phyloP scores from a whole-genome alignment of 1,140 invertebrate species.

The Calliphora vicina region DNA sequence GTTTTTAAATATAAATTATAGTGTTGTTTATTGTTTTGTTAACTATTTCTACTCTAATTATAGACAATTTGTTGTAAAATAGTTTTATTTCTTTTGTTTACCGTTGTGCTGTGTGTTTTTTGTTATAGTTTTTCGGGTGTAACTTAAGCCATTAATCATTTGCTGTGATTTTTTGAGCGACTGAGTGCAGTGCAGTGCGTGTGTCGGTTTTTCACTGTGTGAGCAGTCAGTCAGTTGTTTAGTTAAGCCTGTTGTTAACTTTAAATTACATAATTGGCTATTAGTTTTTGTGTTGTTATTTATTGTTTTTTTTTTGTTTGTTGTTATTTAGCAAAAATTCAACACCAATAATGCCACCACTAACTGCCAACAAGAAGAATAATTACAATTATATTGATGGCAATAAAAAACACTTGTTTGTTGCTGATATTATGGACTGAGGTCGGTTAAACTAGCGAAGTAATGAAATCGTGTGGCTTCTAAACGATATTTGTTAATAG shows the following conservation, averaged over 20 bases:
- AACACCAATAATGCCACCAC: background rate
- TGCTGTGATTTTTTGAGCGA: background rate
- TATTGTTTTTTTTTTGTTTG: background rate
- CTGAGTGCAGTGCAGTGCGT: background rate
- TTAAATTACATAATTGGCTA: conserved; percentile 17
- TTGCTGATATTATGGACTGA: background rate
- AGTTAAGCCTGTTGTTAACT: background rate
- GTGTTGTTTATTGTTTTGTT: background rate
- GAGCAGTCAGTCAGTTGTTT: background rate
- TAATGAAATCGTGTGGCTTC: no score
- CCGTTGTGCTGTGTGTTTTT: background rate
- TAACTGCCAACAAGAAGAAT: background rate
- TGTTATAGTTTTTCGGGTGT: background rate
- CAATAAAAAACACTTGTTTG: conserved; percentile 5
- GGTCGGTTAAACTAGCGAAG: no score
- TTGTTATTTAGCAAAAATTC: background rate
- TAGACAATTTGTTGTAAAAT: background rate
- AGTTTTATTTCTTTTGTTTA: background rate
- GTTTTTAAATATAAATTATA: background rate
- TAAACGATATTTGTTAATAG: no score
- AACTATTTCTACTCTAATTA: background rate
- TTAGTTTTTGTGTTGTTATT: background rate
- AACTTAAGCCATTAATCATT: background rate
- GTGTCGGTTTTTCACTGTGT: background rate
- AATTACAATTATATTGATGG: conserved; percentile 3